A percentile compares a stretch with the other conserved stretches of the same genome.
phyloP scores from a whole-genome alignment of 2,113 vertebrate genomes.

The Gobius niger region DNA sequence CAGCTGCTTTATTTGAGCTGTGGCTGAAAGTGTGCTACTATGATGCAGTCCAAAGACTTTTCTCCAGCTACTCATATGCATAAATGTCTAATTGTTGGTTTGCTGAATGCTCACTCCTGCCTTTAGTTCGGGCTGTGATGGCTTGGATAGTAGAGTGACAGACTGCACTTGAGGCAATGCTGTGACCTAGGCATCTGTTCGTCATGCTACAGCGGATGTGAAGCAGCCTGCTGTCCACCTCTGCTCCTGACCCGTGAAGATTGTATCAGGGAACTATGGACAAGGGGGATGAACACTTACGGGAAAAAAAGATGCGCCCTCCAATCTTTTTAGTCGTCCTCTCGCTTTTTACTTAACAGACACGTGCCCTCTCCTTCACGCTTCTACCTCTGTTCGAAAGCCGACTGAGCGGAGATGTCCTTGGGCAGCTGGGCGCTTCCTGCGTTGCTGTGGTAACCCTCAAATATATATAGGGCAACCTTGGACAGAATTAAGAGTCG shows the following conservation, averaged over 20 bases:
- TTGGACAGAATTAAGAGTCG: constrained; percentile 61
- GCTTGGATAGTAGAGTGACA: constrained; percentile 33
- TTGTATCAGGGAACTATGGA: neutral
- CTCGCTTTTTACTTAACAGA: neutral
- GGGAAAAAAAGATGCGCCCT: neutral
- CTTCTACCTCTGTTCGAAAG: constrained; percentile 47
- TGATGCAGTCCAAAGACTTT: constrained; percentile 21
- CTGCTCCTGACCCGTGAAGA: neutral
- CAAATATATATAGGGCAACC: constrained; percentile 21
- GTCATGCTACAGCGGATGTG: constrained; percentile 34
- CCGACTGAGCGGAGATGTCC: constrained; percentile 55
- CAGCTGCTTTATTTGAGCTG: constrained; percentile 48
- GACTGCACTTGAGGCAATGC: constrained; percentile 23
- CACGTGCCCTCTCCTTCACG: constrained; percentile 11
- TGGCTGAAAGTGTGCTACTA: constrained; percentile 39
- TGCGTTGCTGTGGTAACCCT: constrained; percentile 68
- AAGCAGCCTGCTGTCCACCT: constrained; percentile 24
- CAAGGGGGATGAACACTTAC: neutral
- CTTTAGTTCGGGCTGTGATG: constrained; percentile 2
- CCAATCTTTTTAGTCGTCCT: neutral
- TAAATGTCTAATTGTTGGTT: constrained; percentile 47
- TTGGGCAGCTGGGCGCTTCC: constrained; percentile 58
- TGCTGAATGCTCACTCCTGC: constrained; percentile 11
- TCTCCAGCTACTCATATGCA: constrained; percentile 42
- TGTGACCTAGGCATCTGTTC: constrained; percentile 56